A percentile compares a stretch with the other conserved stretches of the same genome.
Conservation (phyloP, 2,888 invertebrate species). For the Adineta ricciae region DNA sequence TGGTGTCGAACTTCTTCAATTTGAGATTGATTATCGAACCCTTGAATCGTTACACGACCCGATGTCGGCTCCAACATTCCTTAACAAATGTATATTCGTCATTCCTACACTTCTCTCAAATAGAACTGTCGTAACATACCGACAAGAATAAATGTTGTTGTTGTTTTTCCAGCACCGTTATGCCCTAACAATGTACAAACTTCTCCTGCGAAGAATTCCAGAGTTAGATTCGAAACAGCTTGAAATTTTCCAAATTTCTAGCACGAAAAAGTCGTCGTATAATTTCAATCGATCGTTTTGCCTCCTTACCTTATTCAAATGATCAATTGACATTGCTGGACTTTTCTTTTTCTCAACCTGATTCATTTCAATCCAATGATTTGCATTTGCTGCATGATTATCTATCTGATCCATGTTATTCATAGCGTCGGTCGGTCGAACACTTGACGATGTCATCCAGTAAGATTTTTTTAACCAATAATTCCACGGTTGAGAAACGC, state of each 20-base stretch:
- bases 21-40: slow-evolving; percentile 23
- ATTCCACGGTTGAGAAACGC: slow-evolving; percentile 45
- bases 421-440: not conserved
- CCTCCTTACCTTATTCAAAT: not conserved
- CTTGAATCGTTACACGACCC: slow-evolving; percentile 18
- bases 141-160: not conserved
- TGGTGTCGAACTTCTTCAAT: slow-evolving; percentile 19
- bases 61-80: slow-evolving; percentile 25
- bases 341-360: not conserved
- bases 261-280: not conserved
- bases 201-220: not conserved
- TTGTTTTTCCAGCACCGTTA: slow-evolving; percentile 28
- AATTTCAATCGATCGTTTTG: too few relatives aligned
- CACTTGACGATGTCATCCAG: not conserved
- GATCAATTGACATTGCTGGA: not conserved
- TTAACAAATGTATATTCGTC: not conserved
- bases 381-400: not conserved
- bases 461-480: slow-evolving; percentile 38
- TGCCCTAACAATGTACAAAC: slow-evolving; percentile 23
- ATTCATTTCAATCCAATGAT: not conserved
- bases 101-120: too few relatives aligned
- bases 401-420: not conserved
- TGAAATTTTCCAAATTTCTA: slow-evolving; percentile 8
- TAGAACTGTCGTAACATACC: not conserved
- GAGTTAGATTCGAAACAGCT: not conserved